phyloP scores from a whole-genome alignment of 2,888 invertebrate genomes.

The Pandemis heparana region DNA sequence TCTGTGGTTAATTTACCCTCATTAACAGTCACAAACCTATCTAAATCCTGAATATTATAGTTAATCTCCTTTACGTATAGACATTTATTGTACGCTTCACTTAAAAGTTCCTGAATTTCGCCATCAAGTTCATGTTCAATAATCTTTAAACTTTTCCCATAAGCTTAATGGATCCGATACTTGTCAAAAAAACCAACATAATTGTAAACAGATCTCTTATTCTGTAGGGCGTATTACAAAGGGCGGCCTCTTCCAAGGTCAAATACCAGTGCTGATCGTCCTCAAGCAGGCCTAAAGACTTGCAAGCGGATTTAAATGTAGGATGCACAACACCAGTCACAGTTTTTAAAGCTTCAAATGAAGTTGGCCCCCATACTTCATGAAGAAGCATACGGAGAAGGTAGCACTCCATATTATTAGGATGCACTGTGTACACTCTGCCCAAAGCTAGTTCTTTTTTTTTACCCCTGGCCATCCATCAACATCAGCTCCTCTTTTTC shows the following conservation, averaged over 20 bases:
- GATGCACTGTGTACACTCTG: slow-evolving; percentile 42
- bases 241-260: too few species aligned
- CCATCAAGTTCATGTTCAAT: too few species aligned
- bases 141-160: too few species aligned
- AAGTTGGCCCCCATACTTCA: not conserved
- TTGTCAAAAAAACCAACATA: too few species aligned
- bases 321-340: not conserved
- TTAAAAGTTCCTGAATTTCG: too few species aligned
- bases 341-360: not conserved
- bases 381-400: slow-evolving; percentile 13
- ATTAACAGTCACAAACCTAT: not conserved
- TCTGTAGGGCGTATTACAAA: too few species aligned
- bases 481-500: slow-evolving; percentile 18
- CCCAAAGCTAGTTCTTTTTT: slow-evolving; percentile 32
- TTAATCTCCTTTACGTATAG: not conserved
- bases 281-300: not conserved
- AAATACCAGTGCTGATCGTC: not conserved
- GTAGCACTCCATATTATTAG: slow-evolving; percentile 37
- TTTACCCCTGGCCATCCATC: slow-evolving; percentile 28
- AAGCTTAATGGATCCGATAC: too few species aligned
- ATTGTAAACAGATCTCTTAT: too few species aligned
- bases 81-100: not conserved
- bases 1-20: not conserved
- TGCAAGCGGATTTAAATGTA: not conserved
- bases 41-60: not conserved